Percentiles rank a stretch among this genome's conserved stretches.
Evolutionary conservation across 2,797 vertebrate genomes (phyloP).

Genomic region (Hydrophis major): DNA sequence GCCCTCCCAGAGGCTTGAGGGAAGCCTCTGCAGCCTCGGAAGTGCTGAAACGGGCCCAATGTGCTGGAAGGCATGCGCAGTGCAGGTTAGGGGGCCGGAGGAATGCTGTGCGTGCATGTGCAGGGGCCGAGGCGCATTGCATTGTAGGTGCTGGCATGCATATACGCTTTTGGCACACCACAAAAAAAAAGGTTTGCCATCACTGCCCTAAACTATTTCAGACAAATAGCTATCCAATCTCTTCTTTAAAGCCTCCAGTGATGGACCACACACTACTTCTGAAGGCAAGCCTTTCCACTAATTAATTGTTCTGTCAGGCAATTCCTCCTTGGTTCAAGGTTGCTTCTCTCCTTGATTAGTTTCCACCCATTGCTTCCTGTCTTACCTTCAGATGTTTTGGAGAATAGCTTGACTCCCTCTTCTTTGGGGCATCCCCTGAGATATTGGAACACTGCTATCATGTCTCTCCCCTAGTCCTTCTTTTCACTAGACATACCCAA

Average conservation of each 20-base stretch:
- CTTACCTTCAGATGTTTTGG: not conserved
- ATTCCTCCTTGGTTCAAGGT: not conserved
- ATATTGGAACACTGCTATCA: not conserved
- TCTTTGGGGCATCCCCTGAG: not conserved
- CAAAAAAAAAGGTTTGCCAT: no score
- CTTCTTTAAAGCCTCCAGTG: not conserved
- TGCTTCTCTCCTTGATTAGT: not conserved
- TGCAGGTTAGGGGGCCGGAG: no score
- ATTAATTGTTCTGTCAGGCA: not conserved
- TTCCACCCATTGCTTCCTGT: not conserved
- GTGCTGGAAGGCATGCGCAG: no score
- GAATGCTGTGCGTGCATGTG: no score
- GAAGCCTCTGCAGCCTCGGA: no score
- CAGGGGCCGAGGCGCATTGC: no score
- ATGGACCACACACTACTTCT: not conserved
- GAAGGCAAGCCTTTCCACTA: not conserved
- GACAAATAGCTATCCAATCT: not conserved
- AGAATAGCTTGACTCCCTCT: not conserved
- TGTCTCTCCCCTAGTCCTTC: not conserved
- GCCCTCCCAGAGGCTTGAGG: no score
- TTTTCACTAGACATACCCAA: not conserved
- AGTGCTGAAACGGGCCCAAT: no score
- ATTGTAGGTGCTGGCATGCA: no score
- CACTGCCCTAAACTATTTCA: not conserved
- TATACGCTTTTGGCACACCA: no score